Evolutionary conservation across 2,888 invertebrate genomes (phyloP), one percentile per base, ranked within the genome.

Genomic region (Spilosoma lubricipeda): DNA sequence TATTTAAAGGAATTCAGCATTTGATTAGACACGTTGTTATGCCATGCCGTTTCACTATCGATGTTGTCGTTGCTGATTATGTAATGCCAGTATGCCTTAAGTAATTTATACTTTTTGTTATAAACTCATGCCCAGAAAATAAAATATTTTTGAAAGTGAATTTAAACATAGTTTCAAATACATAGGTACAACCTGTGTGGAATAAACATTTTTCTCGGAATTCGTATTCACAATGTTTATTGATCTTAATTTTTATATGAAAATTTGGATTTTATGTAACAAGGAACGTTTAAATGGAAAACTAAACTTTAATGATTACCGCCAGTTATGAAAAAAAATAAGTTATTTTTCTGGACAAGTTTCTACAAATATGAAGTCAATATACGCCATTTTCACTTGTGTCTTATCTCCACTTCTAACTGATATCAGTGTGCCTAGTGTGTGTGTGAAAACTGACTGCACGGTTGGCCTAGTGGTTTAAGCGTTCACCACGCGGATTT

Each of bases 1-100:
- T 83, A 81, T 84, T 88, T 88, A 93, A 94, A 95, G 95, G 95
- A 95, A 95, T 95, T 95, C 95, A 95, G 94, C 95, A 95, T 95
- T 95, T 94, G 93, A 90, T 82, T 86, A 86, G 81, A 79, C 78
- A 80, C 56, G 71, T 72, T 70, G 80, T 85, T 63, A 42, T 18
- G n/a, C 33, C n/a, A 23, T n/a, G 36, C 42, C 18, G 20, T 63
- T 83, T 80, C 82, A 85, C 84, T 79, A 84, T 85, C 42, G 82
- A 80, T 68, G 73, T 70, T 68, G 20, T 30, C 59, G 70, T 73
- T 68, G 69, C 81, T 81, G 82, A 82, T 83, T 80, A 80, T 82
- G 85, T 83, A 82, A 83, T 69, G 76, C 78, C 30, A 59, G 70
- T 59, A 30, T 63, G 30, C 45, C 5, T 45, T n/a, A 63, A 45